These are phyloP conservation scores for Falco concolor DNA, from an alignment of 2,797 vertebrate genomes.

Conservation along the genomic window DNA sequence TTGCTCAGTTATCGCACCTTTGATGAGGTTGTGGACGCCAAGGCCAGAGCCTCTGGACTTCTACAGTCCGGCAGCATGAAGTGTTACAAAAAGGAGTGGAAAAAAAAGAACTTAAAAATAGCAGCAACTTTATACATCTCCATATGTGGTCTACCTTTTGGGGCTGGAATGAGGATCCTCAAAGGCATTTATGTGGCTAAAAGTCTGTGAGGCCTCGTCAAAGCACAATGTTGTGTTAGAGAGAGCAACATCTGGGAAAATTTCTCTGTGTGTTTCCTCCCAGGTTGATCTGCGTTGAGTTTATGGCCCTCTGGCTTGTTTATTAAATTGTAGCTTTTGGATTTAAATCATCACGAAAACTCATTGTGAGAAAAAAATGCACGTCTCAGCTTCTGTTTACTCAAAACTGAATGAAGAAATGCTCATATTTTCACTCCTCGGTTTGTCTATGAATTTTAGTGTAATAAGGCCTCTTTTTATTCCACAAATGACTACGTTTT, in stretches of 20 bases:
- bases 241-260: background rate
- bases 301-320: background rate
- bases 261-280: background rate
- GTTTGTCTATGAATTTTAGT: background rate
- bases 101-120: background rate
- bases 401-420: background rate
- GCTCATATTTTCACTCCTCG: accelerated
- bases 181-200: background rate
- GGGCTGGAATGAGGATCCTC: background rate
- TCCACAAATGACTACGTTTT: background rate
- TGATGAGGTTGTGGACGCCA: background rate
- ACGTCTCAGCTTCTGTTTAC: background rate
- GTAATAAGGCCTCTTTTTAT: background rate
- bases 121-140: background rate
- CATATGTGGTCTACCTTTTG: background rate
- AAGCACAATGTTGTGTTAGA: background rate
- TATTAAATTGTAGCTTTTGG: background rate
- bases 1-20: background rate
- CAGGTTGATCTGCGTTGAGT: background rate
- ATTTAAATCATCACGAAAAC: background rate
- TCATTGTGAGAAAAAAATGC: background rate
- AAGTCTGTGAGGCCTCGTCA: background rate
- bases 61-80: background rate
- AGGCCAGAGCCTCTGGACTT: background rate
- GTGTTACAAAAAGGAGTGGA: background rate